These are phyloP conservation scores for Mimas tiliae DNA, from an alignment of 2,888 invertebrate species.

Conservation along the genomic window DNA sequence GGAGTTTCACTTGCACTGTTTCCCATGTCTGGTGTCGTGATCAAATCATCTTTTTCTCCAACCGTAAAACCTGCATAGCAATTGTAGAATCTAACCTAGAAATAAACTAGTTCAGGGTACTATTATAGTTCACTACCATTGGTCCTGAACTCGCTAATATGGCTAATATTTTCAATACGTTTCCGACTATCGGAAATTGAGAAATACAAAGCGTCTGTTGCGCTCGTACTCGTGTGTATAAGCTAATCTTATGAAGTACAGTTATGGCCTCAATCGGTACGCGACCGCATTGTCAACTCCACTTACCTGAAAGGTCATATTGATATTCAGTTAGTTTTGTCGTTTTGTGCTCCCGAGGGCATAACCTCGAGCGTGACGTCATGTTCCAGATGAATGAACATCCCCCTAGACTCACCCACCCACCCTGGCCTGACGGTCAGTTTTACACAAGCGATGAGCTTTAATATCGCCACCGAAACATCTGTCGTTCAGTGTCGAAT, in stretches of 20 bases:
- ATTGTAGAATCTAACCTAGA: too few species aligned
- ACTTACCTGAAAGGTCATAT: constrained; percentile 48
- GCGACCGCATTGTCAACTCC: constrained; percentile 26
- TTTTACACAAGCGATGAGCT: constrained; percentile 57
- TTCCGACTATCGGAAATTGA: background rate
- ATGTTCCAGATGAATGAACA: constrained; percentile 78
- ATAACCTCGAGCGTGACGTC: constrained; percentile 78
- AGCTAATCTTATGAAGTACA: constrained; percentile 17
- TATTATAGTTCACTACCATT: too few species aligned
- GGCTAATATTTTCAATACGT: too few species aligned
- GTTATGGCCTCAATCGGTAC: constrained; percentile 22
- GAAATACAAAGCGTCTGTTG: background rate
- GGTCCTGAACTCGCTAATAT: too few species aligned
- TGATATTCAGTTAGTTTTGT: constrained; percentile 59
- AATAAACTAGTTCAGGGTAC: too few species aligned
- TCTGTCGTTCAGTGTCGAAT: constrained; percentile 53
- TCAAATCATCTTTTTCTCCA: too few species aligned
- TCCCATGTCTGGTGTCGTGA: too few species aligned
- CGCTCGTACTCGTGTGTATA: constrained; percentile 13
- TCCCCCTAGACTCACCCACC: constrained; percentile 51
- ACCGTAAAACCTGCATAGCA: too few species aligned
- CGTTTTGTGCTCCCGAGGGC: constrained; percentile 65
- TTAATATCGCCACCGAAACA: constrained; percentile 65
- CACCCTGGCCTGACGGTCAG: constrained; percentile 54
- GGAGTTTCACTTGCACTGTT: too few species aligned